Percentiles rank a stretch among this genome's conserved stretches.
These are phyloP conservation scores for Hexactinellida sp. DNA, from an alignment of 37 sponge, comb jelly and placozoan genomes.

Conservation along the genomic window DNA sequence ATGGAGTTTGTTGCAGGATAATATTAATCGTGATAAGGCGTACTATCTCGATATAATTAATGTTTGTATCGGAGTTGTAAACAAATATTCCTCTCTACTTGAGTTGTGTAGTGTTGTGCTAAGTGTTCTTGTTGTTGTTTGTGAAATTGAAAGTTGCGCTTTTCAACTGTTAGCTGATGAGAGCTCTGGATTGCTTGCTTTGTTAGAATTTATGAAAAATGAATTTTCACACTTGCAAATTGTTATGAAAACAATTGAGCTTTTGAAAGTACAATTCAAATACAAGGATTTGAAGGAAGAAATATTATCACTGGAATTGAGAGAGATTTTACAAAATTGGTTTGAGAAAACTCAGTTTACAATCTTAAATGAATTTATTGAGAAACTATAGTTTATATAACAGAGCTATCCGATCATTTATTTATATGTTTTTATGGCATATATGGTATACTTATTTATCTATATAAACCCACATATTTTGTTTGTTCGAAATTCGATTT, in stretches of 20 bases:
- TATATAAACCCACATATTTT: no score
- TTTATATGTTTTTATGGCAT: no score
- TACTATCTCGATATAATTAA: neutral
- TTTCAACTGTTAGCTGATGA: conserved; percentile 2
- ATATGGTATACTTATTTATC: no score
- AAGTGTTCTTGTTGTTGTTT: neutral
- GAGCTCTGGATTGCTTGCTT: neutral
- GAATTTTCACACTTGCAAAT: neutral
- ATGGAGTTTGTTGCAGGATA: conserved; percentile 10
- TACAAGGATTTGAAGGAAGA: neutral
- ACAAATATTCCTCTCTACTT: neutral
- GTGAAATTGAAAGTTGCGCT: neutral
- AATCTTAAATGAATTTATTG: neutral
- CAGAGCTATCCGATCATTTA: neutral
- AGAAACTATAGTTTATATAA: neutral
- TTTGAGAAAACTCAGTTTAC: neutral
- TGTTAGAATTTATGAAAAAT: neutral
- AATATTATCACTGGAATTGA: neutral
- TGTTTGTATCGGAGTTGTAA: neutral
- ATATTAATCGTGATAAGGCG: neutral
- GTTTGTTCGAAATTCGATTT: no score
- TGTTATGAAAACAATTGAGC: neutral
- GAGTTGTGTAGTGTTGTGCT: neutral
- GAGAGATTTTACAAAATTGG: neutral
- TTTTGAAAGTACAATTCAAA: neutral